Percentiles rank a stretch among this genome's conserved stretches.
Evolutionary conservation across 2,797 vertebrate genomes (phyloP).

Genomic region (Oreochromis grahami): DNA sequence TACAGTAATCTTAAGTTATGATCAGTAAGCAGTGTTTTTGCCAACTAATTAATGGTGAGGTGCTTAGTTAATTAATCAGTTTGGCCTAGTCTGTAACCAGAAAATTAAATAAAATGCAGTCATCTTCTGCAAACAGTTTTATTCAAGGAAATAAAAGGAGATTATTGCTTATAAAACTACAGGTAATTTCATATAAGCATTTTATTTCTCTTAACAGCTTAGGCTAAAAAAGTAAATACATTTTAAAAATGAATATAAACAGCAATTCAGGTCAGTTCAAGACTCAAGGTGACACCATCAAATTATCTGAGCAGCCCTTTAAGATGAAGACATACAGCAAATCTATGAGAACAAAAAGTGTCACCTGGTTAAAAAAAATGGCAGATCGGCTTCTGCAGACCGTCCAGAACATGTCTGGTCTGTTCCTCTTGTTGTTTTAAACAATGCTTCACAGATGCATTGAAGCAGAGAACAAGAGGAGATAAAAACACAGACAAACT

Average conservation of each 20-base stretch:
- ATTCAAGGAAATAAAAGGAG: not conserved
- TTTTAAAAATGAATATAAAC: not conserved
- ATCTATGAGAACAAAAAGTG: not conserved
- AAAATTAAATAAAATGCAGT: not conserved
- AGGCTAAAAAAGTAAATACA: not conserved
- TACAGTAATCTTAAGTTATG: not conserved
- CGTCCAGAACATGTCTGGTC: not conserved
- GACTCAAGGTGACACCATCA: not conserved
- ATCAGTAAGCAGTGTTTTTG: not conserved
- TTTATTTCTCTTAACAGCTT: not conserved
- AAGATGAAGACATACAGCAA: not conserved
- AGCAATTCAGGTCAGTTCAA: not conserved
- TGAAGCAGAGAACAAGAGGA: conserved; percentile 16
- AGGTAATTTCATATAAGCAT: not conserved
- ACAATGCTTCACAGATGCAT: conserved; percentile 4
- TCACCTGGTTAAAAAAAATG: not conserved
- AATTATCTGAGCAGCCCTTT: not conserved
- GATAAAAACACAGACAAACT: conserved; percentile 21
- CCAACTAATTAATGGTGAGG: not conserved
- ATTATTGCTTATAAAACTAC: not conserved
- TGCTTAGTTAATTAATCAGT: not conserved
- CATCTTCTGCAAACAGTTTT: not conserved
- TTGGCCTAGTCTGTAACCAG: not conserved
- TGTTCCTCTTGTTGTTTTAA: not conserved
- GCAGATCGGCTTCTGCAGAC: not conserved